Percentiles rank a stretch among this genome's conserved stretches.
Conservation (phyloP, 1,140 invertebrate species). For the Nasonia giraulti region DNA sequence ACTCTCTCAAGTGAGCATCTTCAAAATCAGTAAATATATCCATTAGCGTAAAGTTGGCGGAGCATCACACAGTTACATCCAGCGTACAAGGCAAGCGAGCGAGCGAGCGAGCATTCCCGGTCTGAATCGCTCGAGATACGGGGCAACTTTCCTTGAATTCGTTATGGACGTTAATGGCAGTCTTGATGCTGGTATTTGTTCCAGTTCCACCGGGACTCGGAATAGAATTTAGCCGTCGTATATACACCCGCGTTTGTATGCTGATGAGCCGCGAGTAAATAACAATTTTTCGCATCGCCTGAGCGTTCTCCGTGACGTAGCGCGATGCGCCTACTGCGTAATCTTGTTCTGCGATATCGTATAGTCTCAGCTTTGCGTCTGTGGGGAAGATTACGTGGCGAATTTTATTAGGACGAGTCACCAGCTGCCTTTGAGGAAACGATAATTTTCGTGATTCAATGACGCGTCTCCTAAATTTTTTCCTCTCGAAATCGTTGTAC, state of each 20-base stretch:
- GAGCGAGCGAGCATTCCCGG: not conserved
- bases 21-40: too few species aligned
- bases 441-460: too few species aligned
- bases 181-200: conserved; percentile 42
- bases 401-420: too few species aligned
- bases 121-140: conserved; percentile 40
- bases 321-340: not conserved
- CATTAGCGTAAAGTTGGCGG: too few species aligned
- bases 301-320: too few species aligned
- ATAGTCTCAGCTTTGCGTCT: too few species aligned
- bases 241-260: not conserved
- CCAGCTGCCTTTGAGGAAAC: too few species aligned
- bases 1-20: too few species aligned
- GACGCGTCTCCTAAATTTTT: too few species aligned
- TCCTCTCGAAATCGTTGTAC: too few species aligned
- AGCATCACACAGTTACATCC: conserved; percentile 6
- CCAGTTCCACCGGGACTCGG: conserved; percentile 18
- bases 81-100: not conserved
- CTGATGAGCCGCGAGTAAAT: conserved; percentile 31
- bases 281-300: not conserved
- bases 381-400: too few species aligned
- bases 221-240: conserved; percentile 27
- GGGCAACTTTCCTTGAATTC: conserved; percentile 46
- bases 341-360: too few species aligned
- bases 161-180: conserved; percentile 36